Evolutionary conservation across 1,140 invertebrate genomes (phyloP).

Genomic region (Drosophila murphyi): DNA sequence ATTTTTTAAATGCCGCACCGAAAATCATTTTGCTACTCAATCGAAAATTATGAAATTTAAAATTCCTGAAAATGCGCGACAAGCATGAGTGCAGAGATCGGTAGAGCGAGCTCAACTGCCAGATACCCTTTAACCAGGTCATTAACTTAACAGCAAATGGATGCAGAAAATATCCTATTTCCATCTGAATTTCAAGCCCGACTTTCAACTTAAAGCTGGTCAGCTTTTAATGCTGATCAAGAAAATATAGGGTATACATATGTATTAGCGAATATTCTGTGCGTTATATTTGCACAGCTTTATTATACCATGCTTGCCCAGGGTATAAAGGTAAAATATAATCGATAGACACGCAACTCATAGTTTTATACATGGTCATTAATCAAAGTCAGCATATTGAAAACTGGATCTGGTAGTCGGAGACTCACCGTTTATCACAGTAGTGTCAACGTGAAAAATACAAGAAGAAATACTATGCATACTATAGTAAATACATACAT

Average conservation of each 20-base stretch:
- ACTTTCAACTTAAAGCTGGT: too few species aligned
- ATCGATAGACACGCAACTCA: conserved; percentile 36
- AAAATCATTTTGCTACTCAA: background rate
- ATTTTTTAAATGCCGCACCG: background rate
- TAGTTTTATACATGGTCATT: conserved; percentile 38
- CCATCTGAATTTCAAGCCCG: too few species aligned
- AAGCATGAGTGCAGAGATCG: background rate
- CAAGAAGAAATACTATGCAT: background rate
- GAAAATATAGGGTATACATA: too few species aligned
- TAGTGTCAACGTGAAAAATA: background rate
- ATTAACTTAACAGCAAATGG: background rate
- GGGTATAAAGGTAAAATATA: conserved; percentile 7
- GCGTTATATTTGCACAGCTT: background rate
- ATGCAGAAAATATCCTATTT: background rate
- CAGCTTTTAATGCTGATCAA: too few species aligned
- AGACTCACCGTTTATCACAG: background rate
- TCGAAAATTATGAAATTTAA: conserved; percentile 49
- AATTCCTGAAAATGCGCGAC: conserved; percentile 25
- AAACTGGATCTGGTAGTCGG: conserved; percentile 9
- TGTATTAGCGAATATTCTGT: too few species aligned
- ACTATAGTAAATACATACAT: background rate
- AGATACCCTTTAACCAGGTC: background rate
- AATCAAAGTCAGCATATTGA: conserved; percentile 57
- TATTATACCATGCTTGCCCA: background rate
- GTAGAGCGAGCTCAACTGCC: background rate